Evolutionary conservation across 2,888 invertebrate genomes (phyloP), one percentile per base, ranked within the genome.

Genomic region (Heteromurus nitidus): DNA sequence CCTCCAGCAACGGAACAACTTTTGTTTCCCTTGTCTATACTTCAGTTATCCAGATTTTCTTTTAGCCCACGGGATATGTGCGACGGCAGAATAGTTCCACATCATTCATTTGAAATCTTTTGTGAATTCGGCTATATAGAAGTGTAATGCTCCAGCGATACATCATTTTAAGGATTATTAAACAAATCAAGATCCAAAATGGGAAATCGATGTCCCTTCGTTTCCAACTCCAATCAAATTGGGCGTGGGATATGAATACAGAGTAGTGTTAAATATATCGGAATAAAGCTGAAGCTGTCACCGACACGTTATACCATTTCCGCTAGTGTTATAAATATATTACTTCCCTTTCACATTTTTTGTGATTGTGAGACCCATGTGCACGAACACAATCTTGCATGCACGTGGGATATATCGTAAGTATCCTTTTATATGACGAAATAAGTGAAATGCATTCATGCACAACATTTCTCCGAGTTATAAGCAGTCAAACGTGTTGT

Each of bases 111-210:
- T 13, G n/a, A n/a, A n/a, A n/a, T n/a, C n/a, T n/a, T n/a, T n/a
- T n/a, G n/a, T n/a, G n/a, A n/a, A n/a, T n/a, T n/a, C n/a, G n/a
- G n/a, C n/a, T n/a, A n/a, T 18, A 18, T 18, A 50, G 9, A 50
- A 50, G 50, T 18, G 20, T 2, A n/a, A 50, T 50, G 20, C 9
- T 16, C 1, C 9, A 26, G 60, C 20, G 44, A 42, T 68, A 68
- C 58, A 76, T 60, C 68, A 68, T 68, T 44, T 42, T 60, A 47
- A 36, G 68, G 47, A 68, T 75, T 75, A 68, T 58, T 76, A 60
- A 76, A 47, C 60, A 67, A 50, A 65, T 58, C 31, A 55, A 30
- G 36, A 55, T 16, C 22, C 36, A 65, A 68, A 58, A 65, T 68
- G 68, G 60, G 24, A 75, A 75, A 75, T 75, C 67, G 55, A 65